Evolutionary conservation across 2,113 vertebrate genomes (phyloP).

Genomic region (Rhynchopsitta pachyrhyncha): DNA sequence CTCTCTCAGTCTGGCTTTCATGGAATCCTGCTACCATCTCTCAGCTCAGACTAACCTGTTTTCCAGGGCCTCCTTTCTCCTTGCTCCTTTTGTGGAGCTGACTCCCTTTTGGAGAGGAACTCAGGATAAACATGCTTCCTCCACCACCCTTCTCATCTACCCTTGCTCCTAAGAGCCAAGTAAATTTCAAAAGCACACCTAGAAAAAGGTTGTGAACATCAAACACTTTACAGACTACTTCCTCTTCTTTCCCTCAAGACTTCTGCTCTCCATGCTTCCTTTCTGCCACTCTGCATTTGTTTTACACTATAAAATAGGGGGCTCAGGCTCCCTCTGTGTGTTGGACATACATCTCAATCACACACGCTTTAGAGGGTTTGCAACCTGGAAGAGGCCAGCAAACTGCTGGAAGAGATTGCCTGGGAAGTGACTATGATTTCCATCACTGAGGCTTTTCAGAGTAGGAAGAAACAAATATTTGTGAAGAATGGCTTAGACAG

Average conservation of each 20-base stretch:
- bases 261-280: not conserved
- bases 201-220: not conserved
- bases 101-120: not conserved
- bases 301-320: not conserved
- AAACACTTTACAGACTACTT: not conserved
- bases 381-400: not conserved
- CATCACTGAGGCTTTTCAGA: constrained; percentile 15
- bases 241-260: not conserved
- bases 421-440: constrained; percentile 14
- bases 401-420: constrained; percentile 6
- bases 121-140: not conserved
- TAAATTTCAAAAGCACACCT: not conserved
- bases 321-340: not conserved
- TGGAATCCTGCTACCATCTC: not conserved
- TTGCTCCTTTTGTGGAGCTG: not conserved
- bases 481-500: constrained; percentile 36
- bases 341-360: not conserved
- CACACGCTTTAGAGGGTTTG: not conserved
- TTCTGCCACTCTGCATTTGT: not conserved
- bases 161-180: not conserved
- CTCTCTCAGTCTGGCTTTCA: not conserved
- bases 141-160: not conserved
- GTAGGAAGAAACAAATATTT: constrained; percentile 57
- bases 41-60: not conserved
- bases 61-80: not conserved